Conservation (phyloP, 1,140 invertebrate species). For the Drosophila varians region DNA sequence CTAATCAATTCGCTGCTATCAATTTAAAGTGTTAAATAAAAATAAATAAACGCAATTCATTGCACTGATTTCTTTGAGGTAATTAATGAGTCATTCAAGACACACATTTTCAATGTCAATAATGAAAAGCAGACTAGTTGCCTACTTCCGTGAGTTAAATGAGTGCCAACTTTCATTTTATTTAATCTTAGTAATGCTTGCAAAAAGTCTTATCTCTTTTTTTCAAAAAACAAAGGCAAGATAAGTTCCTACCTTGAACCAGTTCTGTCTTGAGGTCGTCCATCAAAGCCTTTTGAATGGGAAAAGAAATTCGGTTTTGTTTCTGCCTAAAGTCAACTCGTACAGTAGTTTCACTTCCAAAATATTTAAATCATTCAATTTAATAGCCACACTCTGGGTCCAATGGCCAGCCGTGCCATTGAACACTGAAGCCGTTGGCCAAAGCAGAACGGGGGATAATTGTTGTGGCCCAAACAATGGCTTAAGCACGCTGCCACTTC, state of each 20-base stretch:
- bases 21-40: not conserved
- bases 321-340: not conserved
- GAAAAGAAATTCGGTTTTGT: not conserved
- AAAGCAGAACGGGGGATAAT: constrained; percentile 45
- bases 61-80: constrained; percentile 5
- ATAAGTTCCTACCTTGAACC: constrained; percentile 19
- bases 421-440: constrained; percentile 25
- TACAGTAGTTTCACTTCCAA: constrained; percentile 18
- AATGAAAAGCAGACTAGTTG: constrained; percentile 2
- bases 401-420: constrained; percentile 28
- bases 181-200: not conserved
- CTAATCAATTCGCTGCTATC: not conserved
- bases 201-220: constrained; percentile 19
- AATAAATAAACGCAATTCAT: not conserved
- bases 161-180: not conserved
- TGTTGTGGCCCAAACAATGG: constrained; percentile 33
- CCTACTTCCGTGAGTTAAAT: constrained; percentile 17
- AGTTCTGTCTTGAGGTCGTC: not conserved
- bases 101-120: constrained; percentile 11
- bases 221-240: constrained; percentile 6
- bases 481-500: constrained; percentile 8
- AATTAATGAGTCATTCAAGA: constrained; percentile 14
- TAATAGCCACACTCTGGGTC: constrained; percentile 22
- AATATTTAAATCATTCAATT: constrained; percentile 42
- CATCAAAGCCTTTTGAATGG: not conserved